These are phyloP conservation scores for Hetaerina titia DNA, from an alignment of 2,888 invertebrate species.

Conservation along the genomic window DNA sequence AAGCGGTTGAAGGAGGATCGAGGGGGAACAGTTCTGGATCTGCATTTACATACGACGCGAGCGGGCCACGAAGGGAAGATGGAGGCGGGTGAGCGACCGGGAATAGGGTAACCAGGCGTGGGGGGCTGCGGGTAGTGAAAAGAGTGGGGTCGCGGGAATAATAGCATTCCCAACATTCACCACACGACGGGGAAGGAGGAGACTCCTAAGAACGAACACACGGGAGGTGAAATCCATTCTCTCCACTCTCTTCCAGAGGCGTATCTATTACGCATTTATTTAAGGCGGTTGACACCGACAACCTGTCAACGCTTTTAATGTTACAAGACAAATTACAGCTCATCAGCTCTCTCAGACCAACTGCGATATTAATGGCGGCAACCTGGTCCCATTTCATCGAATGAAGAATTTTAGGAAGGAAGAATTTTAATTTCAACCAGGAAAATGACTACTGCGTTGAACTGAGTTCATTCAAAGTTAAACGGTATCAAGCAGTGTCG, in stretches of 20 bases:
- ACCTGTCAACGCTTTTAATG: neutral
- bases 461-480: neutral
- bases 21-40: neutral
- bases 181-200: neutral
- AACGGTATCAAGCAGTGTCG: neutral
- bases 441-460: neutral
- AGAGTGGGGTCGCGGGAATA: neutral
- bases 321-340: neutral
- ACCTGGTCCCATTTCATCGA: neutral
- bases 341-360: neutral
- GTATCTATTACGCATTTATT: neutral
- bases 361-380: neutral
- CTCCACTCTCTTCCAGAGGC: neutral
- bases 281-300: neutral
- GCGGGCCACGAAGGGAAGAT: neutral
- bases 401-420: too few species aligned
- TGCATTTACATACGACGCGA: conserved; percentile 33
- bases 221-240: neutral
- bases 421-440: neutral
- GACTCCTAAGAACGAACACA: neutral
- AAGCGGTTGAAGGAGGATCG: neutral
- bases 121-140: neutral
- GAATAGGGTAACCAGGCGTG: neutral
- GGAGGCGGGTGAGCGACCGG: conserved; percentile 36
- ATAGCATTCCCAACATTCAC: neutral